Conservation (phyloP, 1,140 invertebrate species). For the Galleria mellonella region DNA sequence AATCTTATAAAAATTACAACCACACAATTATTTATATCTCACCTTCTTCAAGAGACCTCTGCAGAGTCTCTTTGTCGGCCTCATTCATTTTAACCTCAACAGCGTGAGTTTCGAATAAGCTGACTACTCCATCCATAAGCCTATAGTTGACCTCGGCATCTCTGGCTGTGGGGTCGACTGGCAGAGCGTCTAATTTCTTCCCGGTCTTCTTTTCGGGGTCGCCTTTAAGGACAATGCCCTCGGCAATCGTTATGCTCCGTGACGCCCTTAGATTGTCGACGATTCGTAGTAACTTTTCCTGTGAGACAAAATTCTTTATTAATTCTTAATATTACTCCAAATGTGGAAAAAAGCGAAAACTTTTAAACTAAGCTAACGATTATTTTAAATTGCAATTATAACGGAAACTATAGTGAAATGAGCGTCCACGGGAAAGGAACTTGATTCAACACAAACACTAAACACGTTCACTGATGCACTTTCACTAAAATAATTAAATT, state of each 20-base stretch:
- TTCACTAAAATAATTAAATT: slow-evolving; percentile 56
- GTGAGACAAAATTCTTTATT: slow-evolving; percentile 25
- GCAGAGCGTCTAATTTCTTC: slow-evolving; percentile 48
- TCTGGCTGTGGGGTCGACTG: slow-evolving; percentile 49
- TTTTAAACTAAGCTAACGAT: slow-evolving; percentile 2
- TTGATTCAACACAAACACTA: slow-evolving; percentile 18
- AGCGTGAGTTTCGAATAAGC: slow-evolving; percentile 57
- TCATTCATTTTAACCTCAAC: slow-evolving; percentile 63
- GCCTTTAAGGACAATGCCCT: slow-evolving; percentile 51
- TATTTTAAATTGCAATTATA: background rate
- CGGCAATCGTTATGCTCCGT: slow-evolving; percentile 44
- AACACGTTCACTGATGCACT: slow-evolving; percentile 45
- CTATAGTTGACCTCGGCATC: slow-evolving; percentile 63
- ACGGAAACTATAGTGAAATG: slow-evolving; percentile 8
- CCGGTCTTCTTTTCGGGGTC: slow-evolving; percentile 36
- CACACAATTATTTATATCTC: too few relatives aligned
- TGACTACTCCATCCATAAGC: slow-evolving; percentile 57
- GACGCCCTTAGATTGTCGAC: slow-evolving; percentile 56
- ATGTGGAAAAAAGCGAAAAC: background rate
- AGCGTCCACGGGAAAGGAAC: slow-evolving; percentile 11
- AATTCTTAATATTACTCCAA: slow-evolving; percentile 1
- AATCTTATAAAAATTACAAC: too few relatives aligned
- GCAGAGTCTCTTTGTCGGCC: slow-evolving; percentile 54
- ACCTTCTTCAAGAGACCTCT: slow-evolving; percentile 67
- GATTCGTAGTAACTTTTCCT: slow-evolving; percentile 62